These are phyloP conservation scores for Platycnemis pennipes DNA, from an alignment of 2,888 invertebrate species.

Conservation along the genomic window DNA sequence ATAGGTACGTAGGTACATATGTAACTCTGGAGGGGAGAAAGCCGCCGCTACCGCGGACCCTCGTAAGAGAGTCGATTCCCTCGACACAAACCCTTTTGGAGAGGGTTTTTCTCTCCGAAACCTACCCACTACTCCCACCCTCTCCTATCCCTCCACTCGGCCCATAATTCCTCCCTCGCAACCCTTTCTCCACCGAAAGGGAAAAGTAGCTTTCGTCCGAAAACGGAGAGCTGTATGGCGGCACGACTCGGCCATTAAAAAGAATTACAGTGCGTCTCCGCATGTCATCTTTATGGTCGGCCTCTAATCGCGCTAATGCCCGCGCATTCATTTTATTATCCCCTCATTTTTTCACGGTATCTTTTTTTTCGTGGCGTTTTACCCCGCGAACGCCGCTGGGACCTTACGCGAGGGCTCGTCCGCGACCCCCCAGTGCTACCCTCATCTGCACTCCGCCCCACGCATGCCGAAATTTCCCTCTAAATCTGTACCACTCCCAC, in stretches of 20 bases:
- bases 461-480: not conserved
- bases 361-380: not conserved
- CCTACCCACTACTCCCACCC: not conserved
- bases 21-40: not conserved
- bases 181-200: slow-evolving; percentile 1
- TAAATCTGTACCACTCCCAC: not conserved
- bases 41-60: not conserved
- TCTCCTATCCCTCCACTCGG: not conserved
- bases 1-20: not conserved
- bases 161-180: not conserved
- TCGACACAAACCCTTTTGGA: not conserved
- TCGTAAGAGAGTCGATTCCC: not conserved
- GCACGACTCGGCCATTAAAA: slow-evolving; percentile 47
- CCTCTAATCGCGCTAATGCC: slow-evolving; percentile 55
- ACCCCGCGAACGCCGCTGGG: not conserved
- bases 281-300: slow-evolving; percentile 24
- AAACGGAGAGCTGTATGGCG: not conserved
- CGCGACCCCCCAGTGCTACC: not conserved
- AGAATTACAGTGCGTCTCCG: slow-evolving; percentile 28
- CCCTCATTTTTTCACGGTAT: not conserved
- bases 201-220: slow-evolving; percentile 20
- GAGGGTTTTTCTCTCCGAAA: too few relatives aligned
- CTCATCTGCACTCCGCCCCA: not conserved
- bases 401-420: too few relatives aligned
- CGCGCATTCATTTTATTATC: not conserved